Evolutionary conservation across 2,797 vertebrate genomes (phyloP).

Genomic region (Cryptoblepharus egeriae): DNA sequence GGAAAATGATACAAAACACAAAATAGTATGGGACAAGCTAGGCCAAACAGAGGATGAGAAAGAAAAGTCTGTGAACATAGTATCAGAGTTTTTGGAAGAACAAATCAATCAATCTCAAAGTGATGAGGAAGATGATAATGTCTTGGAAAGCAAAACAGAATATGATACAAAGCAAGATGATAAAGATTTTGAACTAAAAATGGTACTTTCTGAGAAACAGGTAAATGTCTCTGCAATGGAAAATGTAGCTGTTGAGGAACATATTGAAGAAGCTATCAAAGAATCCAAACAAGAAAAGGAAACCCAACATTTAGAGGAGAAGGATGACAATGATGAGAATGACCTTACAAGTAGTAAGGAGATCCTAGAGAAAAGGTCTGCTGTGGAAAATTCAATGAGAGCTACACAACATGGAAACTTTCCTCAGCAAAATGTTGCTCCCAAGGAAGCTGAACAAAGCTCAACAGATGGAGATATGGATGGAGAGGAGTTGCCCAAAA

Average conservation of each 20-base stretch:
- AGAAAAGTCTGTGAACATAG: background rate
- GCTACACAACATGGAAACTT: constrained; percentile 4
- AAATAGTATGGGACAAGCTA: constrained; percentile 14
- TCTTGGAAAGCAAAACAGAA: background rate
- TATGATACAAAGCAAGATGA: background rate
- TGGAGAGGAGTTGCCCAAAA: constrained; percentile 35
- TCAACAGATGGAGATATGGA: constrained; percentile 9
- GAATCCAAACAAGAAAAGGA: constrained; percentile 33
- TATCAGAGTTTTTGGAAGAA: background rate
- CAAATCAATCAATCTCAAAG: constrained; percentile 38
- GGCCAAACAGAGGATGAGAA: constrained; percentile 15
- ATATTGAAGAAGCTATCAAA: constrained; percentile 1
- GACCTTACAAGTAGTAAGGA: constrained; percentile 43
- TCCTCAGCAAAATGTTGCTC: constrained; percentile 45
- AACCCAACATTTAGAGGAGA: constrained; percentile 17
- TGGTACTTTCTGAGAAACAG: background rate
- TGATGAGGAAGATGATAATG: background rate
- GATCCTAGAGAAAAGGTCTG: constrained; percentile 37
- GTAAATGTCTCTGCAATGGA: constrained; percentile 21
- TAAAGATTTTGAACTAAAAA: constrained; percentile 40
- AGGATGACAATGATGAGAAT: constrained; percentile 4
- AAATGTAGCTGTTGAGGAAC: constrained; percentile 2
- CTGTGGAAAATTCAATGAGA: constrained; percentile 30
- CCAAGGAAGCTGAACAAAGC: constrained; percentile 29
- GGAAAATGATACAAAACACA: constrained; percentile 16